A percentile compares a stretch with the other conserved stretches of the same genome.
Conservation (phyloP, 1,140 invertebrate genomes). For the Drosophila ficusphila region DNA sequence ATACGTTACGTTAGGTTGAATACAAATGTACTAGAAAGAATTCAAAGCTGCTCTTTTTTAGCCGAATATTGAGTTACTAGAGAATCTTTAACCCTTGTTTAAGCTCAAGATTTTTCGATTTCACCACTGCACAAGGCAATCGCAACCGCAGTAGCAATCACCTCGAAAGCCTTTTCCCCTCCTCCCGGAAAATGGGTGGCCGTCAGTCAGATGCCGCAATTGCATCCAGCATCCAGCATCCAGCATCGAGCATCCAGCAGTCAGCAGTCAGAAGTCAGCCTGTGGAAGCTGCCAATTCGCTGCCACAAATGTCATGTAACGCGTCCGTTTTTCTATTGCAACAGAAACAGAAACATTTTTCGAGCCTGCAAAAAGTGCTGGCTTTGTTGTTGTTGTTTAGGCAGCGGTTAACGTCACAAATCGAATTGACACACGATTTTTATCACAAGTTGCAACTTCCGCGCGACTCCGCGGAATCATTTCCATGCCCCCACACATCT, state of each 20-base stretch:
- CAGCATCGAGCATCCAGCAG: too few relatives aligned
- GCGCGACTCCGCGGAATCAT: conserved; percentile 1
- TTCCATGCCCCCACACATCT: conserved; percentile 17
- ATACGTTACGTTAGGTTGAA: too few relatives aligned
- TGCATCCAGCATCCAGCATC: conserved; percentile 29
- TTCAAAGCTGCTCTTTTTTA: too few relatives aligned
- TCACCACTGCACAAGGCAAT: not conserved
- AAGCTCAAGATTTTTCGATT: not conserved
- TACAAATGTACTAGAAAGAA: too few relatives aligned
- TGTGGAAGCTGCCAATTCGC: conserved; percentile 66
- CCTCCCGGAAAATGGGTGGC: not conserved
- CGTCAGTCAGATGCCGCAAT: conserved; percentile 41
- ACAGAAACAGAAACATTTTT: conserved; percentile 50
- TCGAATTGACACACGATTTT: conserved; percentile 79
- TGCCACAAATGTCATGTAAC: conserved; percentile 78
- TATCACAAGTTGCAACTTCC: conserved; percentile 61
- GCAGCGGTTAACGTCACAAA: conserved; percentile 77
- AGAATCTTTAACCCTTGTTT: too few relatives aligned
- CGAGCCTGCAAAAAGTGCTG: conserved; percentile 34
- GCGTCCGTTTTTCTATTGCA: conserved; percentile 77
- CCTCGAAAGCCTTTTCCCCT: not conserved
- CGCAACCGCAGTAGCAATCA: not conserved
- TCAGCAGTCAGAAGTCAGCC: too few relatives aligned
- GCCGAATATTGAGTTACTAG: too few relatives aligned
- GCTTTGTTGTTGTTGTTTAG: conserved; percentile 72